These are phyloP conservation scores for Latrodectus hesperus DNA, from an alignment of 2,888 invertebrate species.

Conservation along the genomic window DNA sequence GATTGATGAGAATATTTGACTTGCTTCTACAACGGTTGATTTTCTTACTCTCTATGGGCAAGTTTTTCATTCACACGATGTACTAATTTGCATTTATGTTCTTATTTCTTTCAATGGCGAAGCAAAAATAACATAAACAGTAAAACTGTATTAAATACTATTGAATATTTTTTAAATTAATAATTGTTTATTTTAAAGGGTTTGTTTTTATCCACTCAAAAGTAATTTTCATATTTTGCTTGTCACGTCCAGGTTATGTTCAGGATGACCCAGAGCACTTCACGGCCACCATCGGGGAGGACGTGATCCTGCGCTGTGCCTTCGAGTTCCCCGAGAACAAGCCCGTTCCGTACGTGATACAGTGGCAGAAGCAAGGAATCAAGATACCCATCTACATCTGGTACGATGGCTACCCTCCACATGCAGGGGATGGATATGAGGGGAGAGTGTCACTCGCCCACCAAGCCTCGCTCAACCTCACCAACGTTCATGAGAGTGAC, in stretches of 20 bases:
- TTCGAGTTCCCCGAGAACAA: slow-evolving; percentile 90
- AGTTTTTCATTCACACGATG: too few species aligned
- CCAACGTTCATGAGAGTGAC: slow-evolving; percentile 93
- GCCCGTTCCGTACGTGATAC: slow-evolving; percentile 91
- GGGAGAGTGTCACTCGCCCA: slow-evolving; percentile 92
- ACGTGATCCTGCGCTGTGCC: slow-evolving; percentile 97
- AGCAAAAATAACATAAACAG: too few species aligned
- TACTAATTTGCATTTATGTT: too few species aligned
- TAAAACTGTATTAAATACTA: too few species aligned
- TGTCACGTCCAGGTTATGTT: not conserved
- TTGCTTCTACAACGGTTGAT: too few species aligned
- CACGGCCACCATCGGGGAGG: slow-evolving; percentile 96
- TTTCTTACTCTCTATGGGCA: too few species aligned
- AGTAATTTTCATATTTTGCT: too few species aligned
- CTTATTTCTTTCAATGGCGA: too few species aligned
- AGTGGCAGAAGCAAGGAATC: slow-evolving; percentile 98
- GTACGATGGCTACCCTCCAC: slow-evolving; percentile 97
- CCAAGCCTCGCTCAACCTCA: slow-evolving; percentile 94
- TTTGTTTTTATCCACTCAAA: too few species aligned
- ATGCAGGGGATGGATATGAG: slow-evolving; percentile 95
- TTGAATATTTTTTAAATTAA: too few species aligned
- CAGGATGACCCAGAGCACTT: slow-evolving; percentile 60
- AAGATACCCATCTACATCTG: slow-evolving; percentile 98
- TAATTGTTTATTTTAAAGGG: too few species aligned
- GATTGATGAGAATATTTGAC: too few species aligned